These are phyloP conservation scores for Puffinus mauretanicus DNA, from an alignment of 2,113 vertebrate genomes.

Conservation along the genomic window DNA sequence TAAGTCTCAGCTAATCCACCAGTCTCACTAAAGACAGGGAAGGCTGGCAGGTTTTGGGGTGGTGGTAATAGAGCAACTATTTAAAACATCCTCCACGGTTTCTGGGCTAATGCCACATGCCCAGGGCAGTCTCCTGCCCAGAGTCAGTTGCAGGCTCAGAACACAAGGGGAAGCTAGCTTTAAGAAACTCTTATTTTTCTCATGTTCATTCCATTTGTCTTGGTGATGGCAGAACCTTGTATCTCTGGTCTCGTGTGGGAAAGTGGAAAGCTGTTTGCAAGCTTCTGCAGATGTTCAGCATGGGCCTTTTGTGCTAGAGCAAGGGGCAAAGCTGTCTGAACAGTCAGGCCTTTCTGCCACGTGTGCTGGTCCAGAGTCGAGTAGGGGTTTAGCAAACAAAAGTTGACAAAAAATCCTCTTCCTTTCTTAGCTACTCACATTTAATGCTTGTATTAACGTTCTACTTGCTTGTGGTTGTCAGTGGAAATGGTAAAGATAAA, in stretches of 20 bases:
- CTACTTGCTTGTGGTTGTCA: background rate
- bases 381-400: background rate
- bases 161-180: background rate
- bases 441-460: background rate
- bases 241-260: background rate
- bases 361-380: accelerated
- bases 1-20: background rate
- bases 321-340: background rate
- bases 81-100: background rate
- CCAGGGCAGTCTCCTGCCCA: background rate
- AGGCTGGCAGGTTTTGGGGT: background rate
- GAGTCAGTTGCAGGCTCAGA: background rate
- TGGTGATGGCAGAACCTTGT: background rate
- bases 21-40: accelerated
- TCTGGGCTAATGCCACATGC: background rate
- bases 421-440: background rate
- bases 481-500: background rate
- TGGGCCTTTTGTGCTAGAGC: background rate
- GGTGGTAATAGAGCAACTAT: background rate
- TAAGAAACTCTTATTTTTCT: background rate
- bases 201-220: background rate
- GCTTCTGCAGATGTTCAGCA: background rate
- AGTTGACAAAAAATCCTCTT: background rate
- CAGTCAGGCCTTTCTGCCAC: background rate
- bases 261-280: background rate